A percentile compares a stretch with the other conserved stretches of the same genome.
Evolutionary conservation across 2,113 vertebrate genomes (phyloP).

Genomic region (Nyctibius bracteatus): DNA sequence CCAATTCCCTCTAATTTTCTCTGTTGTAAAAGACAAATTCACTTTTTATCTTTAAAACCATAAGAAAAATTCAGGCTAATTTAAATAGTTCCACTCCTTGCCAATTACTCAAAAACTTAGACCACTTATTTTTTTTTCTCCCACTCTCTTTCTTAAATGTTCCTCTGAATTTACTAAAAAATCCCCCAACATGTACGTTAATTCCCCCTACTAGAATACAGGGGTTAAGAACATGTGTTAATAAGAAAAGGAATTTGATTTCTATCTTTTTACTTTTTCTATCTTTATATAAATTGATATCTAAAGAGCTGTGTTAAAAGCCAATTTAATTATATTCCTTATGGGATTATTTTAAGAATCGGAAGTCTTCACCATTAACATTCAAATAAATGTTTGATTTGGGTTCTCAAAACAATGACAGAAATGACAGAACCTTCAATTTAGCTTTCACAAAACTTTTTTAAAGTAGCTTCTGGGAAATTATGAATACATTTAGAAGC

Average conservation of each 20-base stretch:
- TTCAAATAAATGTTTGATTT: neutral
- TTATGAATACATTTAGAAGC: neutral
- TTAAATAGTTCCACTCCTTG: neutral
- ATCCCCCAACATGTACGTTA: no score
- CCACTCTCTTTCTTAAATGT: neutral
- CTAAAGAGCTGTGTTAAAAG: neutral
- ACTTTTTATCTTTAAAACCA: neutral
- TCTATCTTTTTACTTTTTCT: neutral
- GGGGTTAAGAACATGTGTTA: accelerated
- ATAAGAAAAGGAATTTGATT: neutral
- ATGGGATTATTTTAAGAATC: neutral
- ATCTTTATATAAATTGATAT: neutral
- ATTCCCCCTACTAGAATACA: neutral
- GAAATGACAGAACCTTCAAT: neutral
- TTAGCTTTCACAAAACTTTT: neutral
- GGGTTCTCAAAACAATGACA: neutral
- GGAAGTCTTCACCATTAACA: neutral
- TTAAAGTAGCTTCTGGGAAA: neutral
- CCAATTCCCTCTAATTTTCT: neutral
- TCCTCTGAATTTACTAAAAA: neutral
- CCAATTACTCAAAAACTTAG: neutral
- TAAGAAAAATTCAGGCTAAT: neutral
- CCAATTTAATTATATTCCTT: neutral
- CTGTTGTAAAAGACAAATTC: neutral
- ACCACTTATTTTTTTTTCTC: neutral